Percentiles rank a stretch among this genome's conserved stretches.
phyloP scores from a whole-genome alignment of 2,797 vertebrate species.

The Sebastes kiyomatsui region DNA sequence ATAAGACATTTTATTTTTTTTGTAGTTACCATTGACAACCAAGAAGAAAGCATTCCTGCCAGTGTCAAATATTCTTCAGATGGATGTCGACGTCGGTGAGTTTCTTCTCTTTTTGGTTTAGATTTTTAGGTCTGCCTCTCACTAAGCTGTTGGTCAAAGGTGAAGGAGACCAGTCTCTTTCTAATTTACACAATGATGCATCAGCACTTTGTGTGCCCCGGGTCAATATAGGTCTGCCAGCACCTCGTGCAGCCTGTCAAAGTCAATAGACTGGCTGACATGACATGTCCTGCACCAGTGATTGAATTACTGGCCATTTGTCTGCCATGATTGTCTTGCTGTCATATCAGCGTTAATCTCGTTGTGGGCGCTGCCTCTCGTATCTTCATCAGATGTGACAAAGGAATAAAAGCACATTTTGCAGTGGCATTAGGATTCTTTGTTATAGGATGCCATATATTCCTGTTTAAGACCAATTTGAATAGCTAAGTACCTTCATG shows the following conservation, averaged over 20 bases:
- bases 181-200: constrained; percentile 78
- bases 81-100: not conserved
- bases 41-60: not conserved
- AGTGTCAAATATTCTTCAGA: not conserved
- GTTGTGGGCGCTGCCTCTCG: constrained; percentile 47
- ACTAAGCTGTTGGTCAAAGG: constrained; percentile 54
- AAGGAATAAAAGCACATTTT: constrained; percentile 19
- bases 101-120: not conserved
- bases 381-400: constrained; percentile 39
- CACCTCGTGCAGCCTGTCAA: constrained; percentile 69
- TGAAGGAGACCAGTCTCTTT: constrained; percentile 59
- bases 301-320: constrained; percentile 84
- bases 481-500: not conserved
- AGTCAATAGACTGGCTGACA: constrained; percentile 77
- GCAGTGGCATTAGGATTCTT: not conserved
- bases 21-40: not conserved
- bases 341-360: constrained; percentile 72
- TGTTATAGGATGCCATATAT: not conserved
- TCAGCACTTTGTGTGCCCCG: constrained; percentile 76
- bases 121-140: constrained; percentile 16
- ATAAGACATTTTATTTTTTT: not conserved
- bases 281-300: constrained; percentile 75
- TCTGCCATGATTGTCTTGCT: constrained; percentile 77
- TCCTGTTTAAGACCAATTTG: not conserved
- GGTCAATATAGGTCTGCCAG: constrained; percentile 75